Conservation (phyloP, 2,888 invertebrate species). For the Acheta domesticus region DNA sequence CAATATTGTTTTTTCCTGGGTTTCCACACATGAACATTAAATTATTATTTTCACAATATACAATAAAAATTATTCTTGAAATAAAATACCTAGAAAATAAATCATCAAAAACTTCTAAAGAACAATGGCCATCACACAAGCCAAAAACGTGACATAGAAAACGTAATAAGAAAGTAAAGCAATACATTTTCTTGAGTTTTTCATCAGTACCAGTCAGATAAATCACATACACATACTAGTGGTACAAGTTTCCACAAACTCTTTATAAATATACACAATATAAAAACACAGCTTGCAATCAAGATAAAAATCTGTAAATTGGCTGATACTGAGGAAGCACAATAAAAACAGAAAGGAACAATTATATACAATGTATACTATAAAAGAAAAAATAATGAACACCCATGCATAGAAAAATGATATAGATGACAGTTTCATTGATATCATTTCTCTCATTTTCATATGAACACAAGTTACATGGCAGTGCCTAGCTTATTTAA, state of each 20-base stretch:
- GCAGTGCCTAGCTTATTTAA: conserved; percentile 30
- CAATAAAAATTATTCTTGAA: background rate
- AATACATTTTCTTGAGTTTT: background rate
- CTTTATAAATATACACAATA: background rate
- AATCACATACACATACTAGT: background rate
- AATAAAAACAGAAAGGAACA: conserved; percentile 12
- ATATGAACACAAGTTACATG: conserved; percentile 27
- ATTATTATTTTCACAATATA: background rate
- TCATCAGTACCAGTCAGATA: conserved; percentile 3
- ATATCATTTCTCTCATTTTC: conserved; percentile 3
- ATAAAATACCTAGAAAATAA: conserved; percentile 8
- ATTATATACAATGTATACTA: background rate
- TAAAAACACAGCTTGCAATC: background rate
- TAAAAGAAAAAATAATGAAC: conserved; percentile 1
- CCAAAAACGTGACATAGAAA: background rate
- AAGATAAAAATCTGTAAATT: conserved; percentile 11
- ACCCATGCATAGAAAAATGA: conserved; percentile 18
- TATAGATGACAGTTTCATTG: background rate
- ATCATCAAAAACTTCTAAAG: background rate
- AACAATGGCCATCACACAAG: background rate
- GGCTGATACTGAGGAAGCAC: conserved; percentile 18
- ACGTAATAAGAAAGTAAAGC: background rate
- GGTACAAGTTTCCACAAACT: background rate
- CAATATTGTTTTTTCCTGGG: background rate
- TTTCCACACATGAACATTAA: background rate